Base-by-base conservation (phyloP, 2,797 vertebrate species). In the Gymnothorax javanicus region DNA sequence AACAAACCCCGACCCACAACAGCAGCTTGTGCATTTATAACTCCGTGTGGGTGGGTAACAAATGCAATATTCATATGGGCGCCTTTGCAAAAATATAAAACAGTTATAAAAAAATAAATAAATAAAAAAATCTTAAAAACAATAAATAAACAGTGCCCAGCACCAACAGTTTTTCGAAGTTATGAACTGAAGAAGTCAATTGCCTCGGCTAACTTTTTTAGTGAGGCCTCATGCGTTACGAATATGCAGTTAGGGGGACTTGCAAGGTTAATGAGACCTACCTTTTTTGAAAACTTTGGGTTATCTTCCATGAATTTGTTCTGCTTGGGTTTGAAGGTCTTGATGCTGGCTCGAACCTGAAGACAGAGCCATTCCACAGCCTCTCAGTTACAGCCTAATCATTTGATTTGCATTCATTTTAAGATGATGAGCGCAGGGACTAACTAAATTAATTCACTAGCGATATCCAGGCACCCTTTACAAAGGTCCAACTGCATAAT, bases 201-300 rank as follows among this genome's bases (percentile, higher is more conserved):
- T 73, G 25, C 9, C 69, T 33, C 25, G 5, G 27, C 3, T 75
- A 75, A 43, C 27, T 75, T 75, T 43, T 71, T 33, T 77, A 82
- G 77, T 12, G n/a, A 54, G 77, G 75, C 52, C 20, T 50, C 50
- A 79, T 79, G 62, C 20, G 20, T 67, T 67, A 0, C 20, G 33
- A 43, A 0, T 4, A 50, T 15, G 27, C 75, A 0, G 15, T n/a
- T 9, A 54, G 75, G 4, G 9, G 5, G 20, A 50, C 2, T 25
- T 59, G 57, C 6, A 33, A 12, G 25, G 25, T 58, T 15, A 59
- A 83, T 57, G 50, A 0, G 3, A 91, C 94, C 73, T 86, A 97
- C 98, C 98, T 99, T 99, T 95, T 99, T 99, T 90, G 97, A 97
- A 91, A 99, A 97, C 91, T 99, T 99, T 23, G 93, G 92, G 87